Evolutionary conservation across 2,888 invertebrate genomes (phyloP).

Genomic region (Macaria liturata): DNA sequence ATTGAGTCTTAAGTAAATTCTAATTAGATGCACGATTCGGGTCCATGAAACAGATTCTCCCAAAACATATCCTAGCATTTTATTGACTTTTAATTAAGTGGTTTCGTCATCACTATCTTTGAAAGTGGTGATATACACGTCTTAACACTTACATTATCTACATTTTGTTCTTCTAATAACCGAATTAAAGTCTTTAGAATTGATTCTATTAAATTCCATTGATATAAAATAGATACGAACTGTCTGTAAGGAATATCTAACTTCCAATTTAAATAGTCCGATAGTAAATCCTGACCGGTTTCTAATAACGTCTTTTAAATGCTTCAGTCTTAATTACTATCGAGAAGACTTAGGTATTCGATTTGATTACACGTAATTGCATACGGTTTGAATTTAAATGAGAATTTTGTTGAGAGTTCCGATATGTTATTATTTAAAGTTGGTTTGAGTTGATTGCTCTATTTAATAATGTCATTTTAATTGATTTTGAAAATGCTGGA

Average conservation of each 20-base stretch:
- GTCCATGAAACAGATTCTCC: constrained; percentile 8
- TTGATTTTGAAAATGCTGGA: too few relatives aligned
- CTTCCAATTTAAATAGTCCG: constrained; percentile 48
- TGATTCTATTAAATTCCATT: constrained; percentile 49
- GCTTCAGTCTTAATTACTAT: constrained; percentile 62
- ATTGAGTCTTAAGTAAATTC: background rate
- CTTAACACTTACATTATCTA: constrained; percentile 24
- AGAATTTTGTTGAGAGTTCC: constrained; percentile 15
- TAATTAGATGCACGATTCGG: constrained; percentile 10
- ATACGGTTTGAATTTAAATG: constrained; percentile 21
- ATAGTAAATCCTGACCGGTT: constrained; percentile 59
- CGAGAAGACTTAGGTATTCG: constrained; percentile 44
- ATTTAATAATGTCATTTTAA: constrained; percentile 6
- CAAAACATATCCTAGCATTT: constrained; percentile 14
- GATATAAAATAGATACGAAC: constrained; percentile 48
- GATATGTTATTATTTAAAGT: background rate
- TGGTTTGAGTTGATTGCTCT: constrained; percentile 11
- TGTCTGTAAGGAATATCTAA: constrained; percentile 52
- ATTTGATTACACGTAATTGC: constrained; percentile 39
- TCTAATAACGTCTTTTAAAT: constrained; percentile 61
- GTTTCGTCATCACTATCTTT: constrained; percentile 14
- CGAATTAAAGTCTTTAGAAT: constrained; percentile 42
- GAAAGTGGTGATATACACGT: constrained; percentile 13
- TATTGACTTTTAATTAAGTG: constrained; percentile 20
- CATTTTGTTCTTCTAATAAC: constrained; percentile 27